Base-by-base conservation (phyloP, 2,797 vertebrate genomes). In the Aphelocoma californica region DNA sequence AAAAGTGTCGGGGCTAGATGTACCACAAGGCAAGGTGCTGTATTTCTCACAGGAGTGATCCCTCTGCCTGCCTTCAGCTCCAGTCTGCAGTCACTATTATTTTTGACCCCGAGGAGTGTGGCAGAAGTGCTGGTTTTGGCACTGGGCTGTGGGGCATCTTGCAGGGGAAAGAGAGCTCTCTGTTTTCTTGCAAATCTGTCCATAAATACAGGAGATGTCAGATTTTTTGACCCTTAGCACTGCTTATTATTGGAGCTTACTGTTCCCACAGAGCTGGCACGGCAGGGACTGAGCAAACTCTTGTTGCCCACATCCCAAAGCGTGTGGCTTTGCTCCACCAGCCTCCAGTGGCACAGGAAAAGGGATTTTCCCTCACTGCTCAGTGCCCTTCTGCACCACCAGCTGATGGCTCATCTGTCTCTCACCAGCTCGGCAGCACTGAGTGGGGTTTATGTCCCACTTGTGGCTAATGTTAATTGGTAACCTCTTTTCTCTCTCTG, bases 281-380 rank as follows among this genome's bases (percentile, higher is more conserved):
- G 3, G 62, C 34, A 45, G 4, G 25, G 54, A 2, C 47, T 54
- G 53, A n/a, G 45, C 2, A 1, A 34, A 7, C 15, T 14, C 42
- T 29, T 11, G 58, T 51, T 64, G 14, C n/a, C 42, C 50, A 18
- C 23, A 15, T 38, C 48, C 78, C 2, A 2, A 12, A 32, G n/a
- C 0, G 0, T 4, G 38, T 29, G 58, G 38, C 44, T 81, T 6
- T 1, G 21, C 23, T 48, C 67, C 1, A 1, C 5, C 23, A 80
- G 32, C 51, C 64, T 62, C 56, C 15, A 3, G 38, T 36, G 53
- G 11, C 29, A 17, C 0, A 0, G 73, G 40, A 16, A 48, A 38
- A 64, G 47, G 67, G 75, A 53, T 71, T 57, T 91, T 40, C 67
- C 51, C 16, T 36, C 48, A 0, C n/a, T 64, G 67, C 83, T 77